Percentiles rank a stretch among this genome's conserved stretches.
Conservation (phyloP, 1,140 invertebrate genomes). For the Streblospio benedicti region DNA sequence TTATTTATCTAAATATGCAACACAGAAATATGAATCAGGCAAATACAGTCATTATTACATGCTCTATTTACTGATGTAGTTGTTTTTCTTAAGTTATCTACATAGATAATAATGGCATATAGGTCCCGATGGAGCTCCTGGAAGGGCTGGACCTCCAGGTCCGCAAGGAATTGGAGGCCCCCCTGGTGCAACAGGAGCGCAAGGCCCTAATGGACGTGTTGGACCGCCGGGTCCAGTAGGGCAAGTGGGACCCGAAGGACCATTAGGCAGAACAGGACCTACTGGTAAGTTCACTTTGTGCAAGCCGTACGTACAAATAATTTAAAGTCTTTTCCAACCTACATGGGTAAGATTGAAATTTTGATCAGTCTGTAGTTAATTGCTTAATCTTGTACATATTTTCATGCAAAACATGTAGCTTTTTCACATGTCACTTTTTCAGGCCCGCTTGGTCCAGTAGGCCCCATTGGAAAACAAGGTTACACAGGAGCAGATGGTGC, state of each 20-base stretch:
- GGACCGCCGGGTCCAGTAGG: constrained; percentile 16
- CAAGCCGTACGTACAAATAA: neutral
- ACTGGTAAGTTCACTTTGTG: neutral
- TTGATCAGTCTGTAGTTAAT: too few species aligned
- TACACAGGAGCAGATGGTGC: constrained; percentile 9
- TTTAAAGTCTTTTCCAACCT: neutral
- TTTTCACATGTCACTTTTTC: neutral
- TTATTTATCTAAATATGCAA: too few species aligned
- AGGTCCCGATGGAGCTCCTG: too few species aligned
- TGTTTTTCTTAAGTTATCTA: too few species aligned
- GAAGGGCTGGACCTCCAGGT: too few species aligned
- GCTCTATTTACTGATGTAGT: too few species aligned
- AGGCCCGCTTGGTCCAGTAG: constrained; percentile 11
- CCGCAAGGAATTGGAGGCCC: neutral
- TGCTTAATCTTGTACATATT: neutral
- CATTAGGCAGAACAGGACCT: constrained; percentile 14
- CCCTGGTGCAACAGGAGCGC: neutral
- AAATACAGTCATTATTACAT: too few species aligned
- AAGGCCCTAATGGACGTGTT: neutral
- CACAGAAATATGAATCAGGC: too few species aligned
- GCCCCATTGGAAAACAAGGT: constrained; percentile 14
- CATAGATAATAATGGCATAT: too few species aligned
- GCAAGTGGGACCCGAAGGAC: constrained; percentile 14
- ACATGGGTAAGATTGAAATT: too few species aligned
- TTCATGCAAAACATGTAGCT: neutral